Conservation (phyloP, 2,888 invertebrate genomes). For the Drosophila acutilabella region DNA sequence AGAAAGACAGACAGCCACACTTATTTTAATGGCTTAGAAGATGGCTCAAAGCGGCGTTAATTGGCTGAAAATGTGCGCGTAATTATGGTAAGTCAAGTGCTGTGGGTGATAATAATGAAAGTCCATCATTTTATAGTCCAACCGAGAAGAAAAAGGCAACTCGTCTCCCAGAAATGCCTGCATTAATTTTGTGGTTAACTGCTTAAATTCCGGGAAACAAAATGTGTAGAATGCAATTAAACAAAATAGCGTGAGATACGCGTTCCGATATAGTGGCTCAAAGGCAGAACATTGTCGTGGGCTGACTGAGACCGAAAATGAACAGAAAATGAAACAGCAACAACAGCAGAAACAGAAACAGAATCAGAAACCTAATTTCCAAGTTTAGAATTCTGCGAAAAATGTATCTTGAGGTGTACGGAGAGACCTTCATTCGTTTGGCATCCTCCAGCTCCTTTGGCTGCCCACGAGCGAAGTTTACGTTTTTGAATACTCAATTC, state of each 20-base stretch:
- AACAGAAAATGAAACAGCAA: neutral
- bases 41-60: constrained; percentile 53
- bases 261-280: constrained; percentile 62
- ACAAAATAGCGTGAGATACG: constrained; percentile 82
- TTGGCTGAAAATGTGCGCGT: constrained; percentile 68
- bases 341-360: constrained; percentile 10
- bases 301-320: constrained; percentile 2
- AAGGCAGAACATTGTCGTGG: constrained; percentile 68
- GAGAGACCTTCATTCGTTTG: constrained; percentile 24
- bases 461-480: constrained; percentile 51
- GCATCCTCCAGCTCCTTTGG: constrained; percentile 20
- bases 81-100: constrained; percentile 58
- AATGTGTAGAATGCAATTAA: constrained; percentile 78
- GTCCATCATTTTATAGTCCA: constrained; percentile 52
- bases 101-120: constrained; percentile 40
- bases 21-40: constrained; percentile 43
- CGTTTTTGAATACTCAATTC: constrained; percentile 81
- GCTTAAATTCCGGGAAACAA: constrained; percentile 71
- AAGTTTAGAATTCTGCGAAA: constrained; percentile 80
- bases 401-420: constrained; percentile 46
- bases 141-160: constrained; percentile 15
- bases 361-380: constrained; percentile 79
- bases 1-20: neutral
- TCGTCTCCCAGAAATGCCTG: constrained; percentile 21
- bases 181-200: constrained; percentile 77